phyloP scores from a whole-genome alignment of 2,888 invertebrate species.

The Polyommatus iphigenia region DNA sequence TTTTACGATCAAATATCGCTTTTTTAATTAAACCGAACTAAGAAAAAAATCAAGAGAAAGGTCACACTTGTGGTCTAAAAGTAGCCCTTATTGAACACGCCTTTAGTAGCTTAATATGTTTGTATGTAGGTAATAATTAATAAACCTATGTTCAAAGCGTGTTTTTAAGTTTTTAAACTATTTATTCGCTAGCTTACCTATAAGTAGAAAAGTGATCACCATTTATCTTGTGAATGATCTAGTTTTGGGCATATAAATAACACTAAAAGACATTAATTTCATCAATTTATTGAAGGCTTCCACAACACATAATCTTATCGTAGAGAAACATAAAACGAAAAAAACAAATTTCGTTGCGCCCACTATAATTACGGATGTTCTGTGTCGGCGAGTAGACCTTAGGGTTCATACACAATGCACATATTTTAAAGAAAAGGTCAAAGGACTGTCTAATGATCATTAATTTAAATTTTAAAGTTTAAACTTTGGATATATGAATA shows the following conservation, averaged over 20 bases:
- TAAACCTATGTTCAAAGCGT: too few species aligned
- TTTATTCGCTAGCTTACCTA: not conserved
- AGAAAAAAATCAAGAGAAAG: too few species aligned
- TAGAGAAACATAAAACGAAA: slow-evolving; percentile 6
- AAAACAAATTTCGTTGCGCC: slow-evolving; percentile 11
- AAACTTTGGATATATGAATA: too few species aligned
- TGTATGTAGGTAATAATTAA: too few species aligned
- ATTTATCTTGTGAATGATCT: slow-evolving; percentile 36
- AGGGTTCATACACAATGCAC: not conserved
- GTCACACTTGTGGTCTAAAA: too few species aligned
- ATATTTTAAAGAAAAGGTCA: not conserved
- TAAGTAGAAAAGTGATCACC: not conserved
- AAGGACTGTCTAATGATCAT: not conserved
- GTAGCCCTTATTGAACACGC: too few species aligned
- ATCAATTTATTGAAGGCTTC: not conserved
- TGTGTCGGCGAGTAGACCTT: not conserved
- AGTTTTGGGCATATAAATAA: slow-evolving; percentile 34
- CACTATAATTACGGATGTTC: not conserved
- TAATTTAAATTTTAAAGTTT: too few species aligned
- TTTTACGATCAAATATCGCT: too few species aligned
- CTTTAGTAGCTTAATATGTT: too few species aligned
- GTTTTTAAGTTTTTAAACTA: not conserved
- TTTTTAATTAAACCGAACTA: too few species aligned
- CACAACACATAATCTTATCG: not conserved
- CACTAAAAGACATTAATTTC: slow-evolving; percentile 18